Evolutionary conservation across 2,797 vertebrate species (phyloP).

Genomic region (Microctenopoma steveboyesi): DNA sequence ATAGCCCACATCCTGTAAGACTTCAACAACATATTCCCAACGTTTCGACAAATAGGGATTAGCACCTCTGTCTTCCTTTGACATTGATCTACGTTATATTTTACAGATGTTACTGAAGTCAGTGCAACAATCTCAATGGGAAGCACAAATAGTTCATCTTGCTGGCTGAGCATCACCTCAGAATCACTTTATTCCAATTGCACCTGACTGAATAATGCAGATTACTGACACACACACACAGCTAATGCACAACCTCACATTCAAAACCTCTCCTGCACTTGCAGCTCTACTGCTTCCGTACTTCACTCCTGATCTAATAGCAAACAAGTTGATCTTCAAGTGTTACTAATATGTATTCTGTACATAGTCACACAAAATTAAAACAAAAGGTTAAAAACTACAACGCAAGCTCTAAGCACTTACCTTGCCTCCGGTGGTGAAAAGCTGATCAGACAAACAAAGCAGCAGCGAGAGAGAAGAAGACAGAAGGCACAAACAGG

Average conservation of each 20-base stretch:
- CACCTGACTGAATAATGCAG: slow-evolving; percentile 59
- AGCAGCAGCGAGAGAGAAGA: slow-evolving; percentile 46
- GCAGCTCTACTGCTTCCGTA: slow-evolving; percentile 8
- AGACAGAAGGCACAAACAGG: slow-evolving; percentile 32
- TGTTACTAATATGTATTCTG: background rate
- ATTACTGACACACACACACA: slow-evolving; percentile 47
- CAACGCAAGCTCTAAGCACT: slow-evolving; percentile 40
- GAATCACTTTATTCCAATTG: slow-evolving; percentile 44
- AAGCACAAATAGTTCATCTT: slow-evolving; percentile 39
- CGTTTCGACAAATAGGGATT: background rate
- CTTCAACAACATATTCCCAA: slow-evolving; percentile 7
- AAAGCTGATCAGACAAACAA: slow-evolving; percentile 75
- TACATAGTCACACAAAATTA: background rate
- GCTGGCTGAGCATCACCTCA: slow-evolving; percentile 19
- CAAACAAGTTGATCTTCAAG: background rate
- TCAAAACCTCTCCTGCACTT: slow-evolving; percentile 21
- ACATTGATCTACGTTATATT: background rate
- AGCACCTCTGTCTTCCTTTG: background rate
- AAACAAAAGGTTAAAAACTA: background rate
- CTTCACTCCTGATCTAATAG: background rate
- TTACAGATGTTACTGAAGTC: slow-evolving; percentile 1
- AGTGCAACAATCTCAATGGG: slow-evolving; percentile 12
- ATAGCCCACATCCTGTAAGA: background rate
- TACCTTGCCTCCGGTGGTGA: slow-evolving; percentile 82
- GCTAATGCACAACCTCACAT: slow-evolving; percentile 39